Base-by-base conservation (phyloP, 2,113 vertebrate genomes). In the Neotoma lepida region DNA sequence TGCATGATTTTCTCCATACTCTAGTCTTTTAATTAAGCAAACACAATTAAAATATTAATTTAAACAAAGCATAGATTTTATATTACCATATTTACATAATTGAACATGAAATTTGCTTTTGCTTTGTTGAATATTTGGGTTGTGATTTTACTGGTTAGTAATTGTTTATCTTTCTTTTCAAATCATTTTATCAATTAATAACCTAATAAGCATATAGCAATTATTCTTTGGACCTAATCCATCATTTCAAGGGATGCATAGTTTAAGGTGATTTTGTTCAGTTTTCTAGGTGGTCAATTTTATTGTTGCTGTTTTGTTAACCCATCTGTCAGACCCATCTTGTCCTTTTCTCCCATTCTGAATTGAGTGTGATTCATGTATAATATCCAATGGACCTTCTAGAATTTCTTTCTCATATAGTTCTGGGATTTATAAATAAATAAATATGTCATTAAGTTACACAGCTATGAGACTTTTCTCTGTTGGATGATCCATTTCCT, bases 101-200 rank as follows among this genome's bases (percentile, higher is more conserved):
- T 78, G 6, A 87, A 49, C 24, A 90, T 92, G 6, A 26, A 41
- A 89, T 91, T 95, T 94, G 3, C 44, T 78, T 86, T 77, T 90
- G 6, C 24, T 86, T 95, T 81, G 20, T 54, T 63, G 3, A 70
- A 35, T 51, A 88, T 91, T 86, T 63, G 30, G 39, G 18, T 3
- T 66, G 1, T 74, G 64, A 10, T 90, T 82, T 91, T 86, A 68
- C 17, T 91, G 30, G 39, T 82, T 85, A 46, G 6, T 68, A 95
- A 46, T 88, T 84, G 6, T 15, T 12, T 73, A 8, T 86, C 39
- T 90, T 95, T 85, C 86, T 2, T 56, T 93, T 88, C 4, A 77
- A 64, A 71, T n/a, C 4, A 88, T 51, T 66, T 39, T 81, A 5
- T 80, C 73, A 61, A 58, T 56, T 81, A 90, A 14, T 12, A 41